Percentiles rank a stretch among this genome's conserved stretches.
These are phyloP conservation scores for Tridacna crocea DNA, from an alignment of 2,888 invertebrate genomes.

Conservation along the genomic window DNA sequence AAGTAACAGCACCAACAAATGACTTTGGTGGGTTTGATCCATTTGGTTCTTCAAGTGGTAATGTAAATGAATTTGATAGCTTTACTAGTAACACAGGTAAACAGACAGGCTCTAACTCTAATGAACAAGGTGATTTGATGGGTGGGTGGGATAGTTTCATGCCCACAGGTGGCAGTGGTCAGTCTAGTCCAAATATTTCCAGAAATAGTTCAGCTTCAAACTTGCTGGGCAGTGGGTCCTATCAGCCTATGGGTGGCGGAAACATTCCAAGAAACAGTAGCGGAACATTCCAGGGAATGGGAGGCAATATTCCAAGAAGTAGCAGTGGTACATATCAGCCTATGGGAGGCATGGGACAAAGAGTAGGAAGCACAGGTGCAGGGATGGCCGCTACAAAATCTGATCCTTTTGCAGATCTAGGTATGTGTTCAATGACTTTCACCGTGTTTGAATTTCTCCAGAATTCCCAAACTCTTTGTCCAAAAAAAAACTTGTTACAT, in stretches of 20 bases:
- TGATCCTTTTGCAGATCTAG: constrained; percentile 81
- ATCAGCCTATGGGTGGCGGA: constrained; percentile 27
- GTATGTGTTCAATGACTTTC: constrained; percentile 60
- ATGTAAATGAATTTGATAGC: constrained; percentile 17
- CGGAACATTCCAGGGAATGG: constrained; percentile 52
- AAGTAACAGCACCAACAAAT: constrained; percentile 41
- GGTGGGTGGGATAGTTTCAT: constrained; percentile 50
- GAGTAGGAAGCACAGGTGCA: constrained; percentile 28
- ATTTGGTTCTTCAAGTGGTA: constrained; percentile 60
- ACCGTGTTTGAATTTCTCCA: neutral
- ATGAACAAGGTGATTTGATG: constrained; percentile 8
- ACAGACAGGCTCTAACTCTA: neutral
- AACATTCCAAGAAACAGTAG: constrained; percentile 50
- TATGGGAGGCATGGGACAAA: constrained; percentile 56
- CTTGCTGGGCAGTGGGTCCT: constrained; percentile 31
- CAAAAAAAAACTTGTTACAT: too few relatives aligned
- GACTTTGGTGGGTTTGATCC: constrained; percentile 74
- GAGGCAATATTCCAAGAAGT: constrained; percentile 58
- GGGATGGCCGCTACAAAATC: constrained; percentile 29
- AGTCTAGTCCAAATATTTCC: constrained; percentile 62
- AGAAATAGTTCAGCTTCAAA: constrained; percentile 66
- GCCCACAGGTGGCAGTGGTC: constrained; percentile 40
- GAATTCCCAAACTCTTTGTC: neutral
- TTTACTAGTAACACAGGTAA: constrained; percentile 4
- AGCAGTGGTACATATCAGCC: constrained; percentile 54